phyloP scores from a whole-genome alignment of 2,113 vertebrate species.

The Gasterosteus aculeatus region DNA sequence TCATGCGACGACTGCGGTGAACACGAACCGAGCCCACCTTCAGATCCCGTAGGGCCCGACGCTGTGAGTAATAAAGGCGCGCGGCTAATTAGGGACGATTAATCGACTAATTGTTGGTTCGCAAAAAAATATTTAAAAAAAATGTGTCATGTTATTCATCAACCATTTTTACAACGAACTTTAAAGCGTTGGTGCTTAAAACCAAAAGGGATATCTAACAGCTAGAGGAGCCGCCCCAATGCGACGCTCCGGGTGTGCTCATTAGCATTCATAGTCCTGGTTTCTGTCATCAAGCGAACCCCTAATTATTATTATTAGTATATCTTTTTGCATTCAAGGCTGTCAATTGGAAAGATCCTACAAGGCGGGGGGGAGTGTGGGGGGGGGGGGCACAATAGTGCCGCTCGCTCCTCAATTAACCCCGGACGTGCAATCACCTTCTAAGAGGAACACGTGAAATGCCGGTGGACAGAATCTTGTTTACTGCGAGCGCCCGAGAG shows the following conservation, averaged over 20 bases:
- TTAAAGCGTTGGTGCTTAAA: background rate
- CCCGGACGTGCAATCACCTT: conserved; percentile 17
- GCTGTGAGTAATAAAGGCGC: background rate
- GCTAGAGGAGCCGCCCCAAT: conserved; percentile 12
- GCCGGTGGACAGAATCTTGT: conserved; percentile 31
- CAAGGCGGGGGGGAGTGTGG: conserved; percentile 28
- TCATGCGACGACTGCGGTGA: conserved; percentile 19
- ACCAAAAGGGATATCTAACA: background rate
- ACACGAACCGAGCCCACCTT: background rate
- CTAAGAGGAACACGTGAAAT: conserved; percentile 9
- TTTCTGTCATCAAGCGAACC: conserved; percentile 61
- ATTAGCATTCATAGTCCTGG: conserved; percentile 69
- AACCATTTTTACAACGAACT: background rate
- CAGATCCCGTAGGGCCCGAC: background rate
- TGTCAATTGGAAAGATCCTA: conserved; percentile 48
- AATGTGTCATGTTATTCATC: background rate
- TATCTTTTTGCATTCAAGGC: conserved; percentile 41
- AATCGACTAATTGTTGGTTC: background rate
- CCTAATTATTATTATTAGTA: conserved; percentile 55
- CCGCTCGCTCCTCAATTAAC: conserved; percentile 38
- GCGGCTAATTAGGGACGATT: background rate
- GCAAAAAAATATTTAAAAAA: background rate
- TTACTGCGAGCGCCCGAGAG: conserved; percentile 9
- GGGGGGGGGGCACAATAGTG: conserved; percentile 32
- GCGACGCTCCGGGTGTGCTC: conserved; percentile 52